Evolutionary conservation across 2,888 invertebrate species (phyloP), one percentile per base, ranked within the genome.

Genomic region (Shargacucullia verbasci): DNA sequence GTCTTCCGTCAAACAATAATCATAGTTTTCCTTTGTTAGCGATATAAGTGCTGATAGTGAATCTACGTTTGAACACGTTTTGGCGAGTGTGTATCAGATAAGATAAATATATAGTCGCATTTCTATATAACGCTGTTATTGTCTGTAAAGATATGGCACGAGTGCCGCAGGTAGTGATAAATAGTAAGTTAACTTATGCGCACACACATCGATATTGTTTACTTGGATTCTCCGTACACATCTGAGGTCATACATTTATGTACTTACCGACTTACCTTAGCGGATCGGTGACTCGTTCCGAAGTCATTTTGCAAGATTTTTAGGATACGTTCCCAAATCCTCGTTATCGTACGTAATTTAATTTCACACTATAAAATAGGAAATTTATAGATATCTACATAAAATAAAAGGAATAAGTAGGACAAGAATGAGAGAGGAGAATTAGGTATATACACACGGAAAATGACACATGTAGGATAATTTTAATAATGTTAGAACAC

Each of bases 41-140:
- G 11, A 13, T 14, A 13, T 34, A 47, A 31, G 46, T 55, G 43
- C 56, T 34, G 61, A 75, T 69, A 72, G 39, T 38, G 35, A 31
- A 56, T 63, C 56, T 55, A 52, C 40, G 45, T 66, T 43, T 38
- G 39, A 33, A 53, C 71, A 73, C 71, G 77, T 75, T 71, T 68
- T 65, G 55, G 65, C 56, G 53, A 65, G 54, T 48, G 45, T 46
- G 57, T 39, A 44, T 13, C 43, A 47, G 75, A 63, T 76, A 71
- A 75, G 74, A 70, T 75, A 61, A 40, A 41, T 45, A 54, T 67
- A 65, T 67, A 59, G 56, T 62, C 68, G 50, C 49, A 58, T 68
- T 76, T 76, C 65, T 73, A 65, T 76, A 68, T 55, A 59, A 45
- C 53, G 45, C 43, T 67, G 55, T 67, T 74, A 65, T 76, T 76